phyloP scores from a whole-genome alignment of 2,113 vertebrate genomes.

The Monopterus albus region DNA sequence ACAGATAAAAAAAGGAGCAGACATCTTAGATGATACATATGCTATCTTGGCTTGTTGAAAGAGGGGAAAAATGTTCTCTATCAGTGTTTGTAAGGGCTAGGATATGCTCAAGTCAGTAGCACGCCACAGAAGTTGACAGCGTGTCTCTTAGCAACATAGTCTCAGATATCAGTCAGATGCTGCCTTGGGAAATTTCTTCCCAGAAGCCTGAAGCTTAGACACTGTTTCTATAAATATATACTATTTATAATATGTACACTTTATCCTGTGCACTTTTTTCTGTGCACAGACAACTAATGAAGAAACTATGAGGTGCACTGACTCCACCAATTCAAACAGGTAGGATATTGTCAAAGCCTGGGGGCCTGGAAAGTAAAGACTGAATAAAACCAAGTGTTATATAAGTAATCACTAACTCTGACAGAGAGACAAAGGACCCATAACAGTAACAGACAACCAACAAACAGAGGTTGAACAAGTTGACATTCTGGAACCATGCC shows the following conservation, averaged over 20 bases:
- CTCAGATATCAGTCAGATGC: not conserved
- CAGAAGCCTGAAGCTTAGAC: not conserved
- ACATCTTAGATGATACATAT: no score
- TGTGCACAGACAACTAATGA: not conserved
- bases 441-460: conserved; percentile 15
- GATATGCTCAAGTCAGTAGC: not conserved
- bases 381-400: no score
- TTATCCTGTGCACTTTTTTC: no score
- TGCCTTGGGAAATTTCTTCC: no score
- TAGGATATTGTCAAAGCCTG: conserved; percentile 30
- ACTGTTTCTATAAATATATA: not conserved
- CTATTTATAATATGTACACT: no score
- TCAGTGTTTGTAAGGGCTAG: not conserved
- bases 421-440: conserved; percentile 6
- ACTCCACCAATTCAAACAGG: conserved; percentile 20
- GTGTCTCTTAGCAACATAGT: no score
- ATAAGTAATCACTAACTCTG: conserved; percentile 10
- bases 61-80: not conserved
- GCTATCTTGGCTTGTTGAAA: not conserved
- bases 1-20: no score
- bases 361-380: conserved; percentile 36
- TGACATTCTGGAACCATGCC: no score
- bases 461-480: no score
- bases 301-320: conserved; percentile 10
- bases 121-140: not conserved